Evolutionary conservation across 2,797 vertebrate species (phyloP).

Genomic region (Dicrostonyx torquatus): DNA sequence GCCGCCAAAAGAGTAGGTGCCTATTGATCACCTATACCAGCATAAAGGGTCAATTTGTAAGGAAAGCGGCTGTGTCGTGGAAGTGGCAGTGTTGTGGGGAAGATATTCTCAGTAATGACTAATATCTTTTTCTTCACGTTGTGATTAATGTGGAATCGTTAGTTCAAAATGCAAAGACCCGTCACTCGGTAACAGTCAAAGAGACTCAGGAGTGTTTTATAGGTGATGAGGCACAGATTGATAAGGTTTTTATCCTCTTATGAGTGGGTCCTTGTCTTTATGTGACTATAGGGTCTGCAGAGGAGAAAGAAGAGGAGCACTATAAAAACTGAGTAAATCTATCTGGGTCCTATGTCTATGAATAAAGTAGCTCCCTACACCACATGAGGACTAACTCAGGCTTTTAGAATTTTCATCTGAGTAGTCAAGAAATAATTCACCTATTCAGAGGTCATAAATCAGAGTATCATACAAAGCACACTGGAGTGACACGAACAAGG

Average conservation of each 20-base stretch:
- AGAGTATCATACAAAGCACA: background rate
- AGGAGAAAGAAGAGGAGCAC: background rate
- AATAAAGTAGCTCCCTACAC: constrained; percentile 4
- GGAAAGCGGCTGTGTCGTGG: background rate
- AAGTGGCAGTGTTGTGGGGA: background rate
- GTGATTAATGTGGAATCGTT: background rate
- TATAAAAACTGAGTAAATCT: background rate
- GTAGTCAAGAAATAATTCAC: constrained; percentile 25
- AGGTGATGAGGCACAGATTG: background rate
- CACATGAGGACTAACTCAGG: background rate
- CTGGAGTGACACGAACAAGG: background rate
- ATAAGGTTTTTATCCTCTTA: background rate
- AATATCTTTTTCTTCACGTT: background rate
- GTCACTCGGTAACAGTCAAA: background rate
- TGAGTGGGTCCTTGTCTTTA: background rate
- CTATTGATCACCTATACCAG: background rate
- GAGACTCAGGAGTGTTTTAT: background rate
- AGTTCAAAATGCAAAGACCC: background rate
- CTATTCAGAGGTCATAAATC: background rate
- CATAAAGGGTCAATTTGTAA: background rate
- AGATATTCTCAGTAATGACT: background rate
- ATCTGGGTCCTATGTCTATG: background rate
- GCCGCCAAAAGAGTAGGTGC: background rate
- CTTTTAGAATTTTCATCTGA: constrained; percentile 7
- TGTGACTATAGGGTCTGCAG: background rate